These are phyloP conservation scores for Philypnodon macrostomus DNA, from an alignment of 2,797 vertebrate species.

Conservation along the genomic window DNA sequence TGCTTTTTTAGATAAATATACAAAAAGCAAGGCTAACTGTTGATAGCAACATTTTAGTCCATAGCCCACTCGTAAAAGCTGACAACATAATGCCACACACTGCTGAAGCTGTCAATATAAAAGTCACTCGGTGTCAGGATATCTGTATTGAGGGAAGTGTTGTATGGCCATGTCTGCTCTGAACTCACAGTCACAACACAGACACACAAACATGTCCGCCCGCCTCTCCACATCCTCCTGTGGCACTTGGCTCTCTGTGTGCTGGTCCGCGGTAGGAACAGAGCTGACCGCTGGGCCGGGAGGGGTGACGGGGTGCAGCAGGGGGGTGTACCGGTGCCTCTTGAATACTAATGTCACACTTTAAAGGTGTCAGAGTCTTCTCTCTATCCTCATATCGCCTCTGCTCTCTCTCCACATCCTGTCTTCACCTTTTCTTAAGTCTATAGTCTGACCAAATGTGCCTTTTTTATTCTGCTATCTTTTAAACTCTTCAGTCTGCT, in stretches of 20 bases:
- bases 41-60: background rate
- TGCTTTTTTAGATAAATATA: no score
- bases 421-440: conserved; percentile 30
- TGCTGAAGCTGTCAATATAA: conserved; percentile 13
- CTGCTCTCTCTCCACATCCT: conserved; percentile 35
- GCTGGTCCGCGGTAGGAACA: conserved; percentile 46
- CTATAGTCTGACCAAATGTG: conserved; percentile 27
- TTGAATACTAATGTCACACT: conserved; percentile 78
- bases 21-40: conserved; percentile 9
- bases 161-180: conserved; percentile 18
- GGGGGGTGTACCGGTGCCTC: conserved; percentile 37
- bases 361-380: conserved; percentile 62
- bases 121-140: conserved; percentile 32
- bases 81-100: conserved; percentile 24
- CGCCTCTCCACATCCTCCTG: conserved; percentile 22
- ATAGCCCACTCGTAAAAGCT: conserved; percentile 11
- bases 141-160: conserved; percentile 43
- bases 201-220: conserved; percentile 18
- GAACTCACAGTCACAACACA: conserved; percentile 25
- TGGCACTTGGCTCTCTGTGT: conserved; percentile 47
- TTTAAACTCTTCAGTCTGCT: conserved; percentile 16
- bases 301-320: conserved; percentile 38
- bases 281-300: conserved; percentile 55
- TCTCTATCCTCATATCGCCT: conserved; percentile 45
- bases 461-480: conserved; percentile 21